phyloP scores from a whole-genome alignment of 2,797 vertebrate species.

The Jordanella pulchra region DNA sequence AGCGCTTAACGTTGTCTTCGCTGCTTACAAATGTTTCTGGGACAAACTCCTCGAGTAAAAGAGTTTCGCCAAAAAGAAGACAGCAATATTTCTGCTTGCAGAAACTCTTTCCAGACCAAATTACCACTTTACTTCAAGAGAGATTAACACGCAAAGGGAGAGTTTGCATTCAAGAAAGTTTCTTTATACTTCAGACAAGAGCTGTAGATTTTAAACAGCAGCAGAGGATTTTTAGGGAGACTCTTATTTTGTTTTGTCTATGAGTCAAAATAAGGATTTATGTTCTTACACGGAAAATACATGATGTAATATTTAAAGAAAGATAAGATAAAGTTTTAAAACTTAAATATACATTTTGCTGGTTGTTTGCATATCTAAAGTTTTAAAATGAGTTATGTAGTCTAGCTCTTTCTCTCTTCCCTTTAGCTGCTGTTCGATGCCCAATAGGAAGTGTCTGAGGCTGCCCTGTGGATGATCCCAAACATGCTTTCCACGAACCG shows the following conservation, averaged over 20 bases:
- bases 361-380: neutral
- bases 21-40: too few species aligned
- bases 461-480: slow-evolving; percentile 69
- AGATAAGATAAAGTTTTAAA: neutral
- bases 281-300: neutral
- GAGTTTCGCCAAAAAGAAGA: neutral
- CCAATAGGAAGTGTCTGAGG: slow-evolving; percentile 48
- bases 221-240: neutral
- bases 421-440: slow-evolving; percentile 61
- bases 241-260: neutral
- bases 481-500: slow-evolving; percentile 63
- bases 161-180: neutral
- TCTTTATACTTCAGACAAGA: neutral
- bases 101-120: too few species aligned
- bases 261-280: neutral
- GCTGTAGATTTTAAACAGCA: neutral
- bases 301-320: neutral
- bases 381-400: neutral
- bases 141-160: neutral
- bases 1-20: too few species aligned
- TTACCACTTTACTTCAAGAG: too few species aligned
- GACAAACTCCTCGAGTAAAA: neutral
- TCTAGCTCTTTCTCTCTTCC: neutral
- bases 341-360: neutral
- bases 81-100: neutral